These are phyloP conservation scores for Drosophila ironensis DNA, from an alignment of 1,140 invertebrate species.

Conservation along the genomic window DNA sequence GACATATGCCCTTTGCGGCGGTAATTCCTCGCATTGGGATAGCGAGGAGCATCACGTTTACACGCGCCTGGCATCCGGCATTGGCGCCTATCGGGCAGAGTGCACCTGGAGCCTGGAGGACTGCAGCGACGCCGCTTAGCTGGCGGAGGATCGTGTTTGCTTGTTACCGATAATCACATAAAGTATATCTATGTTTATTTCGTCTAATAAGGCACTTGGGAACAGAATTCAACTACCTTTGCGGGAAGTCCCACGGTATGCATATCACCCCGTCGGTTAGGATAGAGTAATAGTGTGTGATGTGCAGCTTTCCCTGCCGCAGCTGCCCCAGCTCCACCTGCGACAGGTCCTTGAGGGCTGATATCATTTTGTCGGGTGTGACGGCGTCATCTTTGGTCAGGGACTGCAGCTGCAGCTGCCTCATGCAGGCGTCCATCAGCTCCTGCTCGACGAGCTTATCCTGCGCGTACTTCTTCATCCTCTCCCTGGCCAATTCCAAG, in stretches of 20 bases:
- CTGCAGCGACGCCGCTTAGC: conserved; percentile 53
- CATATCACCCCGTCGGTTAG: conserved; percentile 94
- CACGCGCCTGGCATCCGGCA: conserved; percentile 38
- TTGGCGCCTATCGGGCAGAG: conserved; percentile 33
- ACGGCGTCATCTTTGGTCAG: conserved; percentile 95
- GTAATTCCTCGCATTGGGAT: conserved; percentile 53
- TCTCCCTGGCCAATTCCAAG: conserved; percentile 87
- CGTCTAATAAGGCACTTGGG: conserved; percentile 55
- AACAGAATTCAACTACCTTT: conserved; percentile 37
- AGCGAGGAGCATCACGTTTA: conserved; percentile 58
- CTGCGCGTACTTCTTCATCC: conserved; percentile 89
- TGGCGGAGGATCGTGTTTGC: background rate
- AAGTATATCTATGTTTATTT: conserved; percentile 15
- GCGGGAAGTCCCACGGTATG: conserved; percentile 94
- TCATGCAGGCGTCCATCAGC: conserved; percentile 86
- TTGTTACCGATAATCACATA: background rate
- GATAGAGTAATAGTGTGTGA: conserved; percentile 96
- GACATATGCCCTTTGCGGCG: conserved; percentile 55
- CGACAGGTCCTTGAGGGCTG: conserved; percentile 89
- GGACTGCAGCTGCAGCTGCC: conserved; percentile 86
- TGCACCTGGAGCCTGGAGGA: conserved; percentile 68
- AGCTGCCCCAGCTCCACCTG: conserved; percentile 79
- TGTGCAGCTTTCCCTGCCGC: conserved; percentile 86
- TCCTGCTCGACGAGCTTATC: conserved; percentile 90
- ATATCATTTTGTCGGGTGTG: conserved; percentile 93